Base-by-base conservation (phyloP, 2,888 invertebrate genomes). In the Drosophila nr. medialis region DNA sequence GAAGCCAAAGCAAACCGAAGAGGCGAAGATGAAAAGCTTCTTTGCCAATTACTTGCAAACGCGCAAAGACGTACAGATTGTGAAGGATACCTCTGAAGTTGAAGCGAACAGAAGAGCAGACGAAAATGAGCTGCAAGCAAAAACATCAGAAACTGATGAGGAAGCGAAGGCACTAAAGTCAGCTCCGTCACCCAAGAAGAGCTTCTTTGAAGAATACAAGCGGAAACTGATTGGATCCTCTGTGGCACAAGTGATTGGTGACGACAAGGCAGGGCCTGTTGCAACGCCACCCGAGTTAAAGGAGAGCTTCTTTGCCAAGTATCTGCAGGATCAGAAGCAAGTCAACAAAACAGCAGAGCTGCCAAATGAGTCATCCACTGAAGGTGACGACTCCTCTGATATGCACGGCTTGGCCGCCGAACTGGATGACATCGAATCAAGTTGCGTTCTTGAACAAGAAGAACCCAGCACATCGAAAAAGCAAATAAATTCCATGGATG, bases 241-340 rank as follows among this genome's bases (percentile, higher is more conserved):
- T 0, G 48, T 62, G 21, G 15, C 53, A 1, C n/a, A 62, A 18
- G 27, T 60, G 7, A 48, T 15, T 11, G 29, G 58, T 2, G 64
- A 68, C 0, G 61, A 70, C 5, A 42, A 55, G 11, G 21, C 64
- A 13, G 27, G 29, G 4, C 63, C 65, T n/a, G 51, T 21, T 27
- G 50, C 67, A 40, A 77, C 76, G n/a, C 76, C 84, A 10, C 77
- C 78, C 5, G 74, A 76, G 29, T 40, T 75, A 0, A 75, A 79
- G 18, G 80, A 76, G 24, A 91, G 91, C 61, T 91, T 91, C 56
- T 91, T 91, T 75, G 88, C 89, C n/a, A 81, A 81, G 30, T 80
- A 75, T 42, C 48, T 88, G 24, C 74, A 80, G 40, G 66, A 80
- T 38, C 82, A 87, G 51, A 68, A 76, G 13, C 51, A 54, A 30